Conservation (phyloP, 2,113 vertebrate species). For the Cranoglanis bouderius region DNA sequence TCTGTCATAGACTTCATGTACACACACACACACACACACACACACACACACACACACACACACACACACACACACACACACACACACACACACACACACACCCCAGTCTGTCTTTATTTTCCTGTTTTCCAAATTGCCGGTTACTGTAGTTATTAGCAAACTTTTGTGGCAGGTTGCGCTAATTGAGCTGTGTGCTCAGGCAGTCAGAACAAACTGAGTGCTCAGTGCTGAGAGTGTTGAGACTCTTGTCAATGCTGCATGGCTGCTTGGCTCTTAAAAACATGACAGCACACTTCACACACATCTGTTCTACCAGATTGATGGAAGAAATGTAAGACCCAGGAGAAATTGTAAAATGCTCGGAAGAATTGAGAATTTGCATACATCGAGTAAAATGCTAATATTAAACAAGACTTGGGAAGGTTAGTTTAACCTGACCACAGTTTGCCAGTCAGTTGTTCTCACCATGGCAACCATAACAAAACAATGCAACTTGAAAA, state of each 20-base stretch:
- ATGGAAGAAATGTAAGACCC: not conserved
- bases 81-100: slow-evolving; percentile 18
- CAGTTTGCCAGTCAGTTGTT: not conserved
- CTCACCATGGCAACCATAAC: not conserved
- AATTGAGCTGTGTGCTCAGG: slow-evolving; percentile 26
- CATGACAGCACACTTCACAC: slow-evolving; percentile 1
- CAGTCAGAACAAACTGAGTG: slow-evolving; percentile 3
- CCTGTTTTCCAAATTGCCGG: not conserved
- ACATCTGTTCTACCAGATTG: slow-evolving; percentile 10
- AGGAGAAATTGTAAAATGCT: not conserved
- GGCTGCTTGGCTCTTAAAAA: slow-evolving; percentile 25
- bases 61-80: not conserved
- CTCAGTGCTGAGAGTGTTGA: slow-evolving; percentile 11
- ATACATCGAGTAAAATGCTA: not conserved
- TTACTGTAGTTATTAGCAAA: not conserved
- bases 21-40: not conserved
- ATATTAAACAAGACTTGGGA: too few relatives aligned
- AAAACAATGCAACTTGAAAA: too few relatives aligned
- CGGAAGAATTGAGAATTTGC: not conserved
- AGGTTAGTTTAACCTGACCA: not conserved
- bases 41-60: slow-evolving; percentile 23
- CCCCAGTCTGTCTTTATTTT: not conserved
- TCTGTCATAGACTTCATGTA: not conserved
- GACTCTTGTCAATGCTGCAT: slow-evolving; percentile 30
- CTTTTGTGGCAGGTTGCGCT: not conserved